Evolutionary conservation across 2,113 vertebrate species (phyloP), one percentile per base, ranked within the genome.

Genomic region (Fregetta grallaria): DNA sequence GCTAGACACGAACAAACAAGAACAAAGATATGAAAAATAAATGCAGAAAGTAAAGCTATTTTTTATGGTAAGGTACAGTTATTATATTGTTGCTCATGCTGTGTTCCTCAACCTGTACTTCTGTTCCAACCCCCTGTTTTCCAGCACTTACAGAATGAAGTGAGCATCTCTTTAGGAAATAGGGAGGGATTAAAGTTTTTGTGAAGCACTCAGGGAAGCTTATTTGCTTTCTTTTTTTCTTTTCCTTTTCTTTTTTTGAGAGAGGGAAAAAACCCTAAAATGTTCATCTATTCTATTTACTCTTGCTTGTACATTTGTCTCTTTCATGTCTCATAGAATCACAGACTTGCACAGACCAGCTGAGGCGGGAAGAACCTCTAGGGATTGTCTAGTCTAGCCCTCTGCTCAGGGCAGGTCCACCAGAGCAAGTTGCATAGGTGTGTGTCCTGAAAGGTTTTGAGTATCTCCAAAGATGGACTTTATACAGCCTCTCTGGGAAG

Each of bases 1-100:
- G 55, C 76, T 86, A 95, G 89, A 77, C 55, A 81, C 52, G 50
- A 96, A 93, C 86, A 97, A 98, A 97, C 81, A 97, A 93, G 93
- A 97, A 74, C 71, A 92, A 95, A 94, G 70, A 85, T 92, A 85
- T 75, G 65, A 96, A 97, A 98, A 96, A 96, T 87, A 97, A 96
- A 94, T 78, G 79, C 88, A 88, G 82, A 88, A 65, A 74, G 76
- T 79, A 90, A 92, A 96, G 78, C 63, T 95, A 26, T 42, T 85
- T 92, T 94, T 95, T 94, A 88, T 79, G 34, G 50, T 67, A 32
- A 88, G 13, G 38, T 66, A n/a, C 53, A 90, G 72, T 53, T 86
- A 87, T 40, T 83, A 34, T 21, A 86, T 73, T 20, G 15, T 62
- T 83, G 50, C 27, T 85, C n/a, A 68, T 29, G 67, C n/a, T 36